Percentiles rank a stretch among this genome's conserved stretches.
phyloP scores from a whole-genome alignment of 2,113 vertebrate species.

The Labeo rohita region DNA sequence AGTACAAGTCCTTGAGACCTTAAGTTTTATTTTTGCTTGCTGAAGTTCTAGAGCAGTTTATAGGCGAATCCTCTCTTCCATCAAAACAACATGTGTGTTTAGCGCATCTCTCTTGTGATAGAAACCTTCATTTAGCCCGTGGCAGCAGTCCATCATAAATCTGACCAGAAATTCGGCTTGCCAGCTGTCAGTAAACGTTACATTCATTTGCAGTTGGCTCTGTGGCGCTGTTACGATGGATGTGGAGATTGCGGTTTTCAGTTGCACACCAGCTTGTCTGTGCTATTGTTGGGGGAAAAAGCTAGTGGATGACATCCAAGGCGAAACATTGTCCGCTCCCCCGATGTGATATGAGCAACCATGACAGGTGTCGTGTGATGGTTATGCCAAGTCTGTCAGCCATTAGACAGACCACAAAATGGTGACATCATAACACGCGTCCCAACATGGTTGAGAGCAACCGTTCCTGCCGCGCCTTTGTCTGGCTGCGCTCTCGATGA shows the following conservation, averaged over 20 bases:
- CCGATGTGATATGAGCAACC: constrained; percentile 33
- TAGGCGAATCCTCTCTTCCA: constrained; percentile 1
- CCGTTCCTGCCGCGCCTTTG: constrained; percentile 2
- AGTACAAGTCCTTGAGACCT: not conserved
- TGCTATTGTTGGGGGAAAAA: constrained; percentile 39
- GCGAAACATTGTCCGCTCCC: not conserved
- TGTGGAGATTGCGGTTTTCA: constrained; percentile 44
- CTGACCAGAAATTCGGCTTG: constrained; percentile 36
- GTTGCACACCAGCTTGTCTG: constrained; percentile 1
- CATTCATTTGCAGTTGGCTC: constrained; percentile 28
- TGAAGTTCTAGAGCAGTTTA: constrained; percentile 22
- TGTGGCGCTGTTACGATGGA: constrained; percentile 35
- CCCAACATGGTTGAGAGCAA: not conserved
- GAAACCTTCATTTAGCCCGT: constrained; percentile 24
- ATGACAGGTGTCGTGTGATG: constrained; percentile 48
- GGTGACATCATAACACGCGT: constrained; percentile 17
- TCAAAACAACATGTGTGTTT: constrained; percentile 26
- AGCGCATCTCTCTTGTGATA: constrained; percentile 5
- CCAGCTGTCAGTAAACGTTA: constrained; percentile 48
- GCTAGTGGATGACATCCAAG: constrained; percentile 30
- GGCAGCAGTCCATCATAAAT: constrained; percentile 47
- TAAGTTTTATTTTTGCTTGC: constrained; percentile 8
- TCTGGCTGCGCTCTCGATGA: not conserved
- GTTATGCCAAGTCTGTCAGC: constrained; percentile 37
- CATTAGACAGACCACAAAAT: constrained; percentile 18